phyloP scores from a whole-genome alignment of 2,113 vertebrate genomes.

The Campylomormyrus numenius region DNA sequence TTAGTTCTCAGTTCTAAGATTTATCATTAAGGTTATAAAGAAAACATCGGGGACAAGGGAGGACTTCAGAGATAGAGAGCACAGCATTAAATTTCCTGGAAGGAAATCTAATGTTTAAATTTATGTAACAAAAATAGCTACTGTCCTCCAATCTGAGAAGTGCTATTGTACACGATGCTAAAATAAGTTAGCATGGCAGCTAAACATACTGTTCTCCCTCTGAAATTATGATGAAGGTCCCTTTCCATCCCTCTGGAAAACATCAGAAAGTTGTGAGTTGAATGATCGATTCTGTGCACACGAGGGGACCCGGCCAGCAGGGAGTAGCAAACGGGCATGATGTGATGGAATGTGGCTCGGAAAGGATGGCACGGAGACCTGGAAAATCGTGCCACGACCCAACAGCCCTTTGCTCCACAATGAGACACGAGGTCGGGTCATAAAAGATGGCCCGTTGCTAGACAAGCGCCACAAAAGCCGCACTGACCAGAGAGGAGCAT shows the following conservation, averaged over 20 bases:
- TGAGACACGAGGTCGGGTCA: not conserved
- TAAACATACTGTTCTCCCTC: not conserved
- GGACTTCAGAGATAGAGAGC: not conserved
- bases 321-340: not conserved
- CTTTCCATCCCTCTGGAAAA: constrained; percentile 16
- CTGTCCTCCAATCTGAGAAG: not conserved
- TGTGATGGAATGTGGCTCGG: not conserved
- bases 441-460: not conserved
- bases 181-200: not conserved
- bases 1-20: not conserved
- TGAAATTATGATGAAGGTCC: constrained; percentile 29
- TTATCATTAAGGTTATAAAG: not conserved
- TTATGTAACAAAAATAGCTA: not conserved
- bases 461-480: no score
- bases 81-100: not conserved
- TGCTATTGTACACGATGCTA: not conserved
- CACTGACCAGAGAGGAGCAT: constrained; percentile 91
- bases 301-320: not conserved
- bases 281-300: constrained; percentile 14
- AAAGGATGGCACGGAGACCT: not conserved
- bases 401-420: not conserved
- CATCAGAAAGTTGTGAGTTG: constrained; percentile 6
- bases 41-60: not conserved
- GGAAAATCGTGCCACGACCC: not conserved
- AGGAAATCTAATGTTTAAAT: not conserved